Evolutionary conservation across 2,888 invertebrate species (phyloP), one percentile per base, ranked within the genome.

Genomic region (Gymnosoma rotundatum): DNA sequence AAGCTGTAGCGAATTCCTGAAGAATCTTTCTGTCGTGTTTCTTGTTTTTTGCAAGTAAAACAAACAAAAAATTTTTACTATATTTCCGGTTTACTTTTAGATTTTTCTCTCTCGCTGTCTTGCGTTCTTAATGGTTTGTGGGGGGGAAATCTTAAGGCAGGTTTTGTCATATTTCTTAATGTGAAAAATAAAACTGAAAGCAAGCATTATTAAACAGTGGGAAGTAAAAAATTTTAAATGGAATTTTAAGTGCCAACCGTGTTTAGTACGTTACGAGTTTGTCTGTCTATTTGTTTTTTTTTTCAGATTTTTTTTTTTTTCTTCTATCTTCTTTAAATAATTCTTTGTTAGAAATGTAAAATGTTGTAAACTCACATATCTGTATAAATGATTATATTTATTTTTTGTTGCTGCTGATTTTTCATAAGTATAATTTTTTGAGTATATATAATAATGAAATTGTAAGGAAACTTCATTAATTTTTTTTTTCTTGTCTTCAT

Each of bases 211-310:
- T 63, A 42, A 78, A 73, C 80, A 81, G 80, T 78, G 64, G 67
- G 78, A 78, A 74, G 78, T 78, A 70, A 78, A 78, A 73, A 74
- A 69, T 80, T 81, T 63, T 66, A 79, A 78, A 80, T 78, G 67
- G 80, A 81, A 84, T 84, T 78, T 84, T 84, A 80, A 84, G 76
- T 69, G 67, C 64, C 73, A 80, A 69, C 14, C 67, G 58, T 64
- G 50, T 70, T 79, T 75, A 42, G 42, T 12, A 12, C 12, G 42
- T 42, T 48, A 10, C 18, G 6, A 76, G 52, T 36, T 21, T 48
- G 21, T 42, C 42, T 42, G 12, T 42, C 42, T 42, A 4, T 42
- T 12, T 42, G 12, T 42, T 12, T 42, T 8, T 12, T 0, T 42
- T 42, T 42, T 42, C 7, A 12, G 7, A 42, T 42, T 38, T 5